Evolutionary conservation across 1,140 invertebrate genomes (phyloP).

Genomic region (Eriosoma lanigerum): DNA sequence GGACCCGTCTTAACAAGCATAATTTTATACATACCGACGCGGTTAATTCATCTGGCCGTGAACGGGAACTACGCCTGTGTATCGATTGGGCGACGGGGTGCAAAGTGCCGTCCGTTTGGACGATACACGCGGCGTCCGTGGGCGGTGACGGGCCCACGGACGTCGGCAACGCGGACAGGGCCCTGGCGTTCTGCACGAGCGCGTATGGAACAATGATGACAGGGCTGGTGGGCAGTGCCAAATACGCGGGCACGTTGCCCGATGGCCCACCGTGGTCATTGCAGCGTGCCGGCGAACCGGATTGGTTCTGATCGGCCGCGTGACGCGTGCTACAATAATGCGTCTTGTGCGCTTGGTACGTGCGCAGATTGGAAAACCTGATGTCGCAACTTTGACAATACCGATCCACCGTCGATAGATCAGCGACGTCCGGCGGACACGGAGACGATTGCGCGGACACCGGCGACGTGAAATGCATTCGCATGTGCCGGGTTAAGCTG

Average conservation of each 20-base stretch:
- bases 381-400: constrained; percentile 96
- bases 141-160: constrained; percentile 67
- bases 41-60: neutral
- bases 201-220: constrained; percentile 86
- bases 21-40: constrained; percentile 27
- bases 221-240: constrained; percentile 86
- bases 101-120: constrained; percentile 79
- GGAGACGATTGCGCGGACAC: constrained; percentile 55
- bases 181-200: constrained; percentile 75
- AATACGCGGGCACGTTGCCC: constrained; percentile 65
- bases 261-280: constrained; percentile 60
- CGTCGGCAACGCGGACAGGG: constrained; percentile 62
- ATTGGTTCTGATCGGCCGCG: constrained; percentile 59
- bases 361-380: constrained; percentile 81
- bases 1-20: neutral
- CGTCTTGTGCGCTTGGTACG: constrained; percentile 90
- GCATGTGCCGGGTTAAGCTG: constrained; percentile 88
- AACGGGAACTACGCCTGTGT: constrained; percentile 57
- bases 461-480: constrained; percentile 84
- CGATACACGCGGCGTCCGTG: constrained; percentile 73
- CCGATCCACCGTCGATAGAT: constrained; percentile 64
- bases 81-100: constrained; percentile 69
- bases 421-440: constrained; percentile 56
- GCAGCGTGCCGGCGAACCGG: constrained; percentile 58
- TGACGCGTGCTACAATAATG: constrained; percentile 92